Evolutionary conservation across 2,113 vertebrate species (phyloP).

Genomic region (Ochotona curzoniae): DNA sequence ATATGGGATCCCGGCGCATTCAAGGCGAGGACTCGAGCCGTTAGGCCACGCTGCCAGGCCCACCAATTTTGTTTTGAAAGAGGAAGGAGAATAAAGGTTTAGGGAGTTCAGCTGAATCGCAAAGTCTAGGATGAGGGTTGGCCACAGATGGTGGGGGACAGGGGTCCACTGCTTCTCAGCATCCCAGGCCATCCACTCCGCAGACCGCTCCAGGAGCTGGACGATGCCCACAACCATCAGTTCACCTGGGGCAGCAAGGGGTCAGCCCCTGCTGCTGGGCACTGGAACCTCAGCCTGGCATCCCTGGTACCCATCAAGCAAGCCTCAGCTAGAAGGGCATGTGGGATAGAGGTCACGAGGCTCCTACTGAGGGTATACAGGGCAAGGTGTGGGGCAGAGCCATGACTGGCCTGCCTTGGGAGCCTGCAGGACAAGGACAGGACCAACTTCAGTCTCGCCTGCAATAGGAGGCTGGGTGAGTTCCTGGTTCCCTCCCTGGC

Average conservation of each 20-base stretch:
- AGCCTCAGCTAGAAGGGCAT: background rate
- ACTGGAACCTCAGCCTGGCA: background rate
- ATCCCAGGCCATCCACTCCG: background rate
- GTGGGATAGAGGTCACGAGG: background rate
- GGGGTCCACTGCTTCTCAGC: background rate
- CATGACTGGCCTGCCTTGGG: too few species aligned
- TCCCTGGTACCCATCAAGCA: background rate
- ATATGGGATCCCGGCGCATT: too few species aligned
- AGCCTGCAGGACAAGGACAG: background rate
- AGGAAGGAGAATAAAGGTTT: background rate
- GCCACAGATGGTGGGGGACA: background rate
- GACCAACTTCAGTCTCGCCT: background rate
- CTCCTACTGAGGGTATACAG: background rate
- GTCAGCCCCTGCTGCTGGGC: background rate
- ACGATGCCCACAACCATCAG: background rate
- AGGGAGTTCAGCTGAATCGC: background rate
- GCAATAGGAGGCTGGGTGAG: background rate
- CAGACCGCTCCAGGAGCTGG: background rate
- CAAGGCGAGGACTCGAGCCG: too few species aligned
- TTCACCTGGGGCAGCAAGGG: background rate
- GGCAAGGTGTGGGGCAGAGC: background rate
- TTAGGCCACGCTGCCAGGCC: too few species aligned
- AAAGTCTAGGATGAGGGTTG: background rate
- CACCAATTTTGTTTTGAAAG: constrained; percentile 13
- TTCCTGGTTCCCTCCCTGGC: background rate